A percentile compares a stretch with the other conserved stretches of the same genome.
Conservation (phyloP, 2,888 invertebrate species). For the Polyploca ridens region DNA sequence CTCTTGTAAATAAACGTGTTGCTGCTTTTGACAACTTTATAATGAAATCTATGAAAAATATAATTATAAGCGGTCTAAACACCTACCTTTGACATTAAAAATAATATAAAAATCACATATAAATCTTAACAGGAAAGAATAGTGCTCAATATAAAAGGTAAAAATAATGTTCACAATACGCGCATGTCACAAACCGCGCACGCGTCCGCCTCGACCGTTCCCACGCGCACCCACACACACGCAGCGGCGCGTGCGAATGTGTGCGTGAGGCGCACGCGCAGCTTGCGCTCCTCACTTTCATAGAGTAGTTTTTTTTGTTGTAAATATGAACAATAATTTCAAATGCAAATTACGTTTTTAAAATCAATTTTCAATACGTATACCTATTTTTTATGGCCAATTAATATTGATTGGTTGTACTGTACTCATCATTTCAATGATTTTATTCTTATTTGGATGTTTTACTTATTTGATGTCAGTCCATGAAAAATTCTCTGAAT, state of each 20-base stretch:
- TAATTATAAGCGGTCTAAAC: too few species aligned
- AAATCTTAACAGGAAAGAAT: background rate
- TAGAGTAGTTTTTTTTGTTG: conserved; percentile 40
- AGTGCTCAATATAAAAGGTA: conserved; percentile 19
- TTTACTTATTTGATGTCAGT: background rate
- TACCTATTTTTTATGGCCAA: background rate
- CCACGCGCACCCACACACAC: conserved; percentile 73
- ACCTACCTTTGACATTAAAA: too few species aligned
- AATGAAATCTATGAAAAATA: too few species aligned
- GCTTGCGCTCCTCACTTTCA: conserved; percentile 56
- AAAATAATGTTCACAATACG: conserved; percentile 64
- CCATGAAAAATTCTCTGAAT: background rate
- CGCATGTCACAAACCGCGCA: conserved; percentile 76
- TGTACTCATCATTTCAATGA: too few species aligned
- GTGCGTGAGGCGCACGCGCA: conserved; percentile 64
- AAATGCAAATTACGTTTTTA: background rate
- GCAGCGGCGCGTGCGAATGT: conserved; percentile 24
- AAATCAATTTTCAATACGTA: background rate
- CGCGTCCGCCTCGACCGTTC: conserved; percentile 77
- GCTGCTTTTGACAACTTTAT: too few species aligned
- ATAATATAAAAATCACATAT: background rate
- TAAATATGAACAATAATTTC: background rate
- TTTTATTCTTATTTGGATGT: background rate
- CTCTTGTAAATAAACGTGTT: too few species aligned
- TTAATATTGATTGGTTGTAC: background rate